These are phyloP conservation scores for Eulemur macaco DNA, from an alignment of 2,113 vertebrate species.

Conservation along the genomic window DNA sequence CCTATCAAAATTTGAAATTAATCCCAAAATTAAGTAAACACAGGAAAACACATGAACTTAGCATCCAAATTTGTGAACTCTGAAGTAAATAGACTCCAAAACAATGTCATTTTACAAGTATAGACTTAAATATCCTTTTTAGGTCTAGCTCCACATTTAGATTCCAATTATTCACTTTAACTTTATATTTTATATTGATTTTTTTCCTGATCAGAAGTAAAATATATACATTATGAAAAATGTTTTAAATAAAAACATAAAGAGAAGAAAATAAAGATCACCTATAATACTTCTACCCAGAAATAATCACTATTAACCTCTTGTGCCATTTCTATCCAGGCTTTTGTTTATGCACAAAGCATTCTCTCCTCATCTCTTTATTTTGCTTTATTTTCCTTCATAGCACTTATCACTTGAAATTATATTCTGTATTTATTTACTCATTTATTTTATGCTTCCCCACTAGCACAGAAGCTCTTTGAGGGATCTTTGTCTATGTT, in stretches of 20 bases:
- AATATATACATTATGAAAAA: not conserved
- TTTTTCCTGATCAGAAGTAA: slow-evolving; percentile 16
- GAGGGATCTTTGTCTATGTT: not conserved
- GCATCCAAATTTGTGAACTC: not conserved
- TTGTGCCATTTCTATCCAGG: not conserved
- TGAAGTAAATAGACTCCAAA: not conserved
- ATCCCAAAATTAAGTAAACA: slow-evolving; percentile 27
- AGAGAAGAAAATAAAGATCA: not conserved
- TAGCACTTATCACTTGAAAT: not conserved
- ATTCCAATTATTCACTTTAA: not conserved
- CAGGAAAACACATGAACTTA: not conserved
- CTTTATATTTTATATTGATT: not conserved
- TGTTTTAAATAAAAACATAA: not conserved
- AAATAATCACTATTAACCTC: not conserved
- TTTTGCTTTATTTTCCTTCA: not conserved
- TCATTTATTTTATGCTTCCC: not conserved
- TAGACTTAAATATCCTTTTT: not conserved
- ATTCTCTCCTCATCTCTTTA: not conserved
- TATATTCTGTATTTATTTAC: not conserved
- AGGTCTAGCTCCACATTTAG: not conserved
- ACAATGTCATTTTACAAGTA: slow-evolving; percentile 18
- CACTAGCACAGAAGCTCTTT: not conserved
- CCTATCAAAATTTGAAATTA: slow-evolving; percentile 38
- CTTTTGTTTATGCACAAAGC: not conserved
- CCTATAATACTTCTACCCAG: not conserved